Evolutionary conservation across 2,797 vertebrate species (phyloP), one percentile per base, ranked within the genome.

Genomic region (Myotis vivesi): DNA sequence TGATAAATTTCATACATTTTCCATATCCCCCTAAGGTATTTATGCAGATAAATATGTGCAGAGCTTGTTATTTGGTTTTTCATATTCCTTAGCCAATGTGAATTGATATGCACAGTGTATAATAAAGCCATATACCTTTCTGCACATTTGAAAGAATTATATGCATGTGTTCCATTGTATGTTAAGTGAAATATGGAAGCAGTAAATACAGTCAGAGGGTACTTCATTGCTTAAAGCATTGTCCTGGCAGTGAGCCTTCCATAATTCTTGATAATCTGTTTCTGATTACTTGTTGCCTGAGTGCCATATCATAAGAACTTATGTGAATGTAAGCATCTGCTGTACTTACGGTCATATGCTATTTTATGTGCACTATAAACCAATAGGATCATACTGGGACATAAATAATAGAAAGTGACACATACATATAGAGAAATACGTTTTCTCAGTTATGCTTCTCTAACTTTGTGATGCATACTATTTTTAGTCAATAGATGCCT

Each of bases 231-330:
- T 97, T 87, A 95, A 96, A 93, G 82, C 64, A 92, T 97, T 87
- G 28, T 96, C 13, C 62, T 93, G 83, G 92, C 57, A 95, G n/a
- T 46, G 51, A 95, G 87, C 59, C 88, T 92, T 95, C 96, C 95
- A 96, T 97, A 97, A 97, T 96, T 97, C 95, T 83, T 96, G 69
- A 95, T 97, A 96, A 97, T 93, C 97, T 89, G 64, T 76, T 97
- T 97, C 97, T 97, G 94, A 96, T 97, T 98, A 97, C 76, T 93
- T 94, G 38, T 95, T 94, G 33, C 71, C 88, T 97, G 88, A 94
- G 92, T 72, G 66, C 59, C 71, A 38, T 96, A 94, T 93, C 38
- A 12, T 84, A 72, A 97, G 72, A 97, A 95, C 9, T 83, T 97
- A 95, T 92, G 92, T 85, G 97, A 97, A 94, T 95, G 28, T 41